A percentile compares a stretch with the other conserved stretches of the same genome.
Evolutionary conservation across 2,113 vertebrate species (phyloP).

Genomic region (Trogon melanurus): DNA sequence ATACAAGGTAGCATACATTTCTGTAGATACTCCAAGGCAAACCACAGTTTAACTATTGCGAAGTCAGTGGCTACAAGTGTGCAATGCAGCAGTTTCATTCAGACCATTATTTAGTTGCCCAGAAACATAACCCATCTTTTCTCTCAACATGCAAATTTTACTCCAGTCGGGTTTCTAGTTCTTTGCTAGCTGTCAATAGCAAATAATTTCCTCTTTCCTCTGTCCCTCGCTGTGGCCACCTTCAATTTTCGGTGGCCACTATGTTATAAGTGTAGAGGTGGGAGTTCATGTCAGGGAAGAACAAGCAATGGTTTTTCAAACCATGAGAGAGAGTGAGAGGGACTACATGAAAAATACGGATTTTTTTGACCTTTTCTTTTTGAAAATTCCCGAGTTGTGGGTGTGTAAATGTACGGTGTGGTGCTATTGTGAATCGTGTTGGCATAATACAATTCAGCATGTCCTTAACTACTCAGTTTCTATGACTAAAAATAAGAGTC

Average conservation of each 20-base stretch:
- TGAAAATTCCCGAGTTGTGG: not conserved
- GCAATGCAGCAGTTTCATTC: not conserved
- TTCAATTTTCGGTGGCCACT: not conserved
- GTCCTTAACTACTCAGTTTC: not conserved
- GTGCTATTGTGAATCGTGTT: not conserved
- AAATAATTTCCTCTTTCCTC: not conserved
- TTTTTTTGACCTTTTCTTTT: not conserved
- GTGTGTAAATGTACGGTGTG: not conserved
- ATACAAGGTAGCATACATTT: not conserved
- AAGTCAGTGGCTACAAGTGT: not conserved
- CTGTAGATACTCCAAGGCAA: not conserved
- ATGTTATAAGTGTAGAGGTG: not conserved
- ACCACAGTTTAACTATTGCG: not conserved
- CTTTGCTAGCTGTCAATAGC: not conserved
- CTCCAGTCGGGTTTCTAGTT: not conserved
- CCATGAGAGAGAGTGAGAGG: not conserved
- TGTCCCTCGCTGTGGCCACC: not conserved
- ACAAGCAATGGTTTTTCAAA: not conserved
- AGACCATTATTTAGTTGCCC: not conserved
- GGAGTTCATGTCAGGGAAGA: not conserved
- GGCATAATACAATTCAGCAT: not conserved
- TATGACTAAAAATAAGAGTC: not conserved
- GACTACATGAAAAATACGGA: not conserved
- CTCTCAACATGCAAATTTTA: not conserved
- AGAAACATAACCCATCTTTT: not conserved